Conservation (phyloP, 2,888 invertebrate species). For the Dasypogon diadema region DNA sequence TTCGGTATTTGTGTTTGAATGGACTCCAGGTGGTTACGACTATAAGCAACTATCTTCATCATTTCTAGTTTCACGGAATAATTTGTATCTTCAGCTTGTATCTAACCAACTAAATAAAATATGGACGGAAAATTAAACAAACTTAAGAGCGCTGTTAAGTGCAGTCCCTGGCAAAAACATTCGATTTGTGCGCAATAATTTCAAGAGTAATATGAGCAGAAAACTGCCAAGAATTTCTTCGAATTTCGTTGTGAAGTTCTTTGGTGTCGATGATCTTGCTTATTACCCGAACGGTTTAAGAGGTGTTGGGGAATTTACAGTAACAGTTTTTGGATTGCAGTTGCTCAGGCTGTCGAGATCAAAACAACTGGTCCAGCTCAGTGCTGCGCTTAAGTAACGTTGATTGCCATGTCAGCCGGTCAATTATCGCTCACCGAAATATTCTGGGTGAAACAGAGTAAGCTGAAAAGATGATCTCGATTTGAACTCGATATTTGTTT, state of each 20-base stretch:
- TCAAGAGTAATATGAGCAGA: neutral
- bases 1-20: no score
- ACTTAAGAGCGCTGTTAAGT: neutral
- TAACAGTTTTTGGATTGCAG: slow-evolving; percentile 1
- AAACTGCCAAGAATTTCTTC: neutral
- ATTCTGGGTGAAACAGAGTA: no score
- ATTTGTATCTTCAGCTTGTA: no score
- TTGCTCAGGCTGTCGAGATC: neutral
- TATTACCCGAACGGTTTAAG: slow-evolving; percentile 34
- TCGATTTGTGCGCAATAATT: neutral
- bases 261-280: slow-evolving; percentile 35
- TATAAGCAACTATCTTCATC: no score
- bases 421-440: no score
- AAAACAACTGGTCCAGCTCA: neutral
- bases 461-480: no score
- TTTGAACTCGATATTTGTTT: no score
- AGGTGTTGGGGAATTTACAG: slow-evolving; percentile 29
- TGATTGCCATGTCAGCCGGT: neutral
- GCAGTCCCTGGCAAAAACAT: neutral
- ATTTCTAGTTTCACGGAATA: no score
- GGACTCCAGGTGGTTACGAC: no score
- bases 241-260: neutral
- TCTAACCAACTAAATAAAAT: no score
- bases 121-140: neutral
- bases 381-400: neutral